A percentile compares a stretch with the other conserved stretches of the same genome.
Conservation (phyloP, 2,113 vertebrate species). For the Cynoglossus semilaevis region DNA sequence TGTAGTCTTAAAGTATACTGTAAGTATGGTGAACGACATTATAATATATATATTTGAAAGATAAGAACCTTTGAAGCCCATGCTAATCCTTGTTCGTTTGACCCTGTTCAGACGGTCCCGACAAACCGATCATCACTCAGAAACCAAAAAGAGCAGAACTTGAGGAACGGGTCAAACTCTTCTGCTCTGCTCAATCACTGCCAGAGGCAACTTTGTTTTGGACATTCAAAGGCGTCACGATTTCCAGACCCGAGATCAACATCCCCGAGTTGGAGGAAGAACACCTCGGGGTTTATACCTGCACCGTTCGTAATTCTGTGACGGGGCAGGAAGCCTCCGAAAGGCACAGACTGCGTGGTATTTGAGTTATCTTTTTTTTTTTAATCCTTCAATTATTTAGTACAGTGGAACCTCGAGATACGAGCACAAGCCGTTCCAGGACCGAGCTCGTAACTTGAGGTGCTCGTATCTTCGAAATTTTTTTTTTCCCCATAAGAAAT, state of each 20-base stretch:
- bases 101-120: constrained; percentile 41
- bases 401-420: no score
- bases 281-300: constrained; percentile 39
- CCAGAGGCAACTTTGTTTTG: constrained; percentile 34
- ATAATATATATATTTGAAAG: no score
- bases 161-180: constrained; percentile 29
- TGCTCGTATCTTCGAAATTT: no score
- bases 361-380: constrained; percentile 24
- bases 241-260: not conserved
- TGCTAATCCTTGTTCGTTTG: not conserved
- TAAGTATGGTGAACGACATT: constrained; percentile 16
- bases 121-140: constrained; percentile 26
- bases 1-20: constrained; percentile 31
- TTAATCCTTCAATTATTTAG: no score
- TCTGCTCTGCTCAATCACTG: constrained; percentile 32
- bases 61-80: not conserved
- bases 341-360: constrained; percentile 34
- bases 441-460: no score
- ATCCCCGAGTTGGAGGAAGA: constrained; percentile 14
- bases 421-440: no score
- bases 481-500: no score
- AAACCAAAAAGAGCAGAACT: constrained; percentile 14
- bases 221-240: constrained; percentile 16
- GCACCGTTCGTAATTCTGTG: constrained; percentile 22
- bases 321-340: constrained; percentile 18